Evolutionary conservation across 2,113 vertebrate species (phyloP).

Genomic region (Monarcha castaneiventris): DNA sequence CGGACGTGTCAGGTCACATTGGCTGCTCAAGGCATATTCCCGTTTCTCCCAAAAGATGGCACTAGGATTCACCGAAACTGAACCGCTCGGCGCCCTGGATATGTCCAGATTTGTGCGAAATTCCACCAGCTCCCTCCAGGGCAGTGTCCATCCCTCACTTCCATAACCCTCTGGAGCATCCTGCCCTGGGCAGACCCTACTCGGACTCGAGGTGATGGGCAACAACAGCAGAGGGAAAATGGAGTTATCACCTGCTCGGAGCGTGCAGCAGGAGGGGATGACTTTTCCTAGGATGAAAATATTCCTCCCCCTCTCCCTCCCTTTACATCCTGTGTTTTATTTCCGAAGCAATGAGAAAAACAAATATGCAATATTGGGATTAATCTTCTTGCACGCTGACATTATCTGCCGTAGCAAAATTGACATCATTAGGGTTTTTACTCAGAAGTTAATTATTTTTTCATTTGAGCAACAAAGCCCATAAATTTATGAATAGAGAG

Average conservation of each 20-base stretch:
- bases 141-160: accelerated
- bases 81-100: background rate
- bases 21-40: background rate
- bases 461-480: background rate
- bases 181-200: background rate
- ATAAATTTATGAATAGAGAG: background rate
- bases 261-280: background rate
- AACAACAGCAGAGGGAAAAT: background rate
- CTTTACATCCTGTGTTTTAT: background rate
- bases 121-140: background rate
- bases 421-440: background rate
- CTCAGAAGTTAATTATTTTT: slow-evolving; percentile 24
- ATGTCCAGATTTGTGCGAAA: background rate
- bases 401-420: background rate
- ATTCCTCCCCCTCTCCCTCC: accelerated
- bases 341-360: background rate
- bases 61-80: slow-evolving; percentile 45
- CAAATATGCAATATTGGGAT: background rate
- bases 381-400: background rate
- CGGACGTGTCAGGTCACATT: accelerated
- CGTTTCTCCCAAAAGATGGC: slow-evolving; percentile 65
- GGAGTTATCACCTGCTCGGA: background rate
- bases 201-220: accelerated
- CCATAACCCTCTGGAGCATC: accelerated
- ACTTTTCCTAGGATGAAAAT: background rate